Base-by-base conservation (phyloP, 2,113 vertebrate species). In the Rhinoptilus africanus region DNA sequence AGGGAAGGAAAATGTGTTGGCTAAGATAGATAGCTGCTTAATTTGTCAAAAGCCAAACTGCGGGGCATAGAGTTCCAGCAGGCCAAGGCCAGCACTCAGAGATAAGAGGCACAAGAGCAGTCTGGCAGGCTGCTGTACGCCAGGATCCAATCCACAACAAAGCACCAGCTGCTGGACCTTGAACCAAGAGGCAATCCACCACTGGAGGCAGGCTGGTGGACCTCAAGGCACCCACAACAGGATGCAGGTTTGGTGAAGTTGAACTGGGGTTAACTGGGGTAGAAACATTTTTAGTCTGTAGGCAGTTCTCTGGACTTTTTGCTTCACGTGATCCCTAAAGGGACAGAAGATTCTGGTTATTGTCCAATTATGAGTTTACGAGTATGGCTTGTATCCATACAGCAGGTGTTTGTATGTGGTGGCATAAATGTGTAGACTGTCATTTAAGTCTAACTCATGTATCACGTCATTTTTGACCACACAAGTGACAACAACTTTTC, bases 331-430 rank as follows among this genome's bases (percentile, higher is more conserved):
- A 51, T 28, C 37, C 19, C 19, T 53, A 18, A 79, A 54, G 14
- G 26, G 26, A 51, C 9, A 56, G 35, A 78, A 13, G 14, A 67
- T 48, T 84, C 51, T 53, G 26, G 13, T 47, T 69, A n/a, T 27
- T 54, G 62, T 41, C 24, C 21, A 53, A 1, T 9, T 24, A 30
- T 2, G 4, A 18, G 13, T 62, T 92, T 85, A 43, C 0, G 0
- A 48, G 30, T 20, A 57, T 8, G 47, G 14, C 9, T 63, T 85
- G 8, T 54, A 75, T 19, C 43, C 24, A 4, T 20, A 54, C 45
- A 84, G 21, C 4, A 51, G 53, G 45, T 11, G 17, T 30, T 32
- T 68, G 10, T 5, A 6, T 67, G 51, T 51, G 28, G 20, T 73
- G 39, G 24, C 50, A 72, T 6, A 54, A 68, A 53, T 30, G 19